These are phyloP conservation scores for Synanthedon myopaeformis DNA, from an alignment of 2,888 invertebrate species.

Conservation along the genomic window DNA sequence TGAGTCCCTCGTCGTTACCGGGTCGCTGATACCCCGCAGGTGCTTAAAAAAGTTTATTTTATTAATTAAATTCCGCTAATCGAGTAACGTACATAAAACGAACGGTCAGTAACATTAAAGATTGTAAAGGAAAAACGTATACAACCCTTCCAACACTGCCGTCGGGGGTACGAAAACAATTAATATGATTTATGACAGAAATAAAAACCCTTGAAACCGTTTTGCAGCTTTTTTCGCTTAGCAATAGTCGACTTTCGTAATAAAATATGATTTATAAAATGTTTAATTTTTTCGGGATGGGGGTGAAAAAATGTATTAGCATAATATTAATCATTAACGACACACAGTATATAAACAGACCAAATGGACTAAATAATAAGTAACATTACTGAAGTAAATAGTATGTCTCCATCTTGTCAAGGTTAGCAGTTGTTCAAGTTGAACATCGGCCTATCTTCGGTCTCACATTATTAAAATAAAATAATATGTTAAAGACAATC, in stretches of 20 bases:
- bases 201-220: constrained; percentile 58
- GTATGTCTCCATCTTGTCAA: too few species aligned
- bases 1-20: too few species aligned
- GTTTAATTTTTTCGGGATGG: constrained; percentile 29
- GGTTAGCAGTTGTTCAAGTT: too few species aligned
- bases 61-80: constrained; percentile 21
- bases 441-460: too few species aligned
- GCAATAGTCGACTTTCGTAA: constrained; percentile 47
- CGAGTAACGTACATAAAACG: constrained; percentile 19
- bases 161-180: constrained; percentile 45
- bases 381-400: too few species aligned
- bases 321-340: not conserved
- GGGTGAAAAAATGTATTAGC: constrained; percentile 14
- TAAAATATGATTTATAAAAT: constrained; percentile 45
- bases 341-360: not conserved
- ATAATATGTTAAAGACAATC: too few species aligned
- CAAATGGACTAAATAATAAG: too few species aligned
- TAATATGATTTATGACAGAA: constrained; percentile 59
- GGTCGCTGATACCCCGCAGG: constrained; percentile 1
- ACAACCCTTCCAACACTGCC: constrained; percentile 30
- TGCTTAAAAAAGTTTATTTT: constrained; percentile 7
- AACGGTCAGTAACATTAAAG: constrained; percentile 20
- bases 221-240: constrained; percentile 50
- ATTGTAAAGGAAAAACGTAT: constrained; percentile 12
- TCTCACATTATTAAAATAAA: too few species aligned